Conservation (phyloP, 2,888 invertebrate species). For the Drosophila mercatorum region DNA sequence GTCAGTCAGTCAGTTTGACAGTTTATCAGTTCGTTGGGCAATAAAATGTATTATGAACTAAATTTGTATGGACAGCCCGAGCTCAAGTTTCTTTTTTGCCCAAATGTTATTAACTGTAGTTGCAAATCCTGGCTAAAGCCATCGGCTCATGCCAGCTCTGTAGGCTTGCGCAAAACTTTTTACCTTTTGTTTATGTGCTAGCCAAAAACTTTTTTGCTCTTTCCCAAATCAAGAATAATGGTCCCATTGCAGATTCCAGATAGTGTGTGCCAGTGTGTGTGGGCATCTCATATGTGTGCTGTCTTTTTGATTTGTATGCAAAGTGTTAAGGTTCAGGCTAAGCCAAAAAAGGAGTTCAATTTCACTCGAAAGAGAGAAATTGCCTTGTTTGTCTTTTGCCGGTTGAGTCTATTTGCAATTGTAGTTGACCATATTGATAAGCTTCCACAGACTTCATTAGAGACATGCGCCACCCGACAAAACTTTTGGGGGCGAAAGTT, state of each 20-base stretch:
- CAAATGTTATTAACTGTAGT: slow-evolving; percentile 73
- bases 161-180: slow-evolving; percentile 59
- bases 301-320: slow-evolving; percentile 76
- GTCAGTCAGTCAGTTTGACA: slow-evolving; percentile 24
- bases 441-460: slow-evolving; percentile 66
- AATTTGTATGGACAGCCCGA: slow-evolving; percentile 49
- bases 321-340: slow-evolving; percentile 69
- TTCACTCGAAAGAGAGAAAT: slow-evolving; percentile 56
- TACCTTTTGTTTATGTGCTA: slow-evolving; percentile 72
- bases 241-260: slow-evolving; percentile 71
- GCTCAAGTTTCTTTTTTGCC: slow-evolving; percentile 51
- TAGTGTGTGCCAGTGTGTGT: slow-evolving; percentile 35
- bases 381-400: slow-evolving; percentile 62
- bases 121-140: slow-evolving; percentile 72
- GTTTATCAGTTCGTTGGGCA: slow-evolving; percentile 52
- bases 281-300: slow-evolving; percentile 39
- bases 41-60: slow-evolving; percentile 62
- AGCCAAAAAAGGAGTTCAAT: slow-evolving; percentile 63
- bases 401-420: slow-evolving; percentile 56
- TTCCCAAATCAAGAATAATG: slow-evolving; percentile 74
- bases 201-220: slow-evolving; percentile 49
- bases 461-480: slow-evolving; percentile 38
- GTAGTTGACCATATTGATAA: slow-evolving; percentile 77
- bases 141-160: slow-evolving; percentile 54
- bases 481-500: slow-evolving; percentile 50